Evolutionary conservation across 1,140 invertebrate genomes (phyloP).

Genomic region (Papilio helenus): DNA sequence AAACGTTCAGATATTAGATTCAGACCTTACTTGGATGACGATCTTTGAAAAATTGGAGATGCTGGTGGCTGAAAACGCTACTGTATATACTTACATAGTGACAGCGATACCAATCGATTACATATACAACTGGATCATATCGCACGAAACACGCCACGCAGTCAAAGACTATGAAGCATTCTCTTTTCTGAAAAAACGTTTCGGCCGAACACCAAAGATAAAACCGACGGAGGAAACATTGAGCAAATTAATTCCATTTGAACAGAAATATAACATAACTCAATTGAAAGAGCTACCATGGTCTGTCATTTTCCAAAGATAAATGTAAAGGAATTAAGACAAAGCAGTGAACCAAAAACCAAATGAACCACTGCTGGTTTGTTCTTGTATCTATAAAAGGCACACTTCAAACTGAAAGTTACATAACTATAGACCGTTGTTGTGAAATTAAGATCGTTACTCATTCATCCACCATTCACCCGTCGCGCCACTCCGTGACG

Average conservation of each 20-base stretch:
- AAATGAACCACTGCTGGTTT: neutral
- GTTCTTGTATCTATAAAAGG: neutral
- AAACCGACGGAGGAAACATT: conserved; percentile 44
- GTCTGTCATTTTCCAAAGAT: conserved; percentile 75
- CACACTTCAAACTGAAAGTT: no score
- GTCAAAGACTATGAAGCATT: conserved; percentile 43
- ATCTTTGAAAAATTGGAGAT: conserved; percentile 70
- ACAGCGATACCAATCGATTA: conserved; percentile 67
- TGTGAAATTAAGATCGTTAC: no score
- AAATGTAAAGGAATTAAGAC: conserved; percentile 31
- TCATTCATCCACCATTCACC: no score
- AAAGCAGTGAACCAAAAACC: neutral
- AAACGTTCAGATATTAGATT: conserved; percentile 68
- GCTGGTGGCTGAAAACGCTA: conserved; percentile 51
- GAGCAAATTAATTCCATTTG: conserved; percentile 50
- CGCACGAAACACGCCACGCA: conserved; percentile 46
- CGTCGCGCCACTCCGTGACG: no score
- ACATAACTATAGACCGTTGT: no score
- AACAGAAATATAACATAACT: conserved; percentile 62
- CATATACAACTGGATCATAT: conserved; percentile 67
- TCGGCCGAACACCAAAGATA: conserved; percentile 46
- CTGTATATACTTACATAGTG: conserved; percentile 69
- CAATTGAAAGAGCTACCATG: conserved; percentile 71
- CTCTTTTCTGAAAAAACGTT: conserved; percentile 47
- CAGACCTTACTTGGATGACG: conserved; percentile 55